A percentile compares a stretch with the other conserved stretches of the same genome.
Conservation (phyloP, 2,113 vertebrate genomes). For the Callipepla californica region DNA sequence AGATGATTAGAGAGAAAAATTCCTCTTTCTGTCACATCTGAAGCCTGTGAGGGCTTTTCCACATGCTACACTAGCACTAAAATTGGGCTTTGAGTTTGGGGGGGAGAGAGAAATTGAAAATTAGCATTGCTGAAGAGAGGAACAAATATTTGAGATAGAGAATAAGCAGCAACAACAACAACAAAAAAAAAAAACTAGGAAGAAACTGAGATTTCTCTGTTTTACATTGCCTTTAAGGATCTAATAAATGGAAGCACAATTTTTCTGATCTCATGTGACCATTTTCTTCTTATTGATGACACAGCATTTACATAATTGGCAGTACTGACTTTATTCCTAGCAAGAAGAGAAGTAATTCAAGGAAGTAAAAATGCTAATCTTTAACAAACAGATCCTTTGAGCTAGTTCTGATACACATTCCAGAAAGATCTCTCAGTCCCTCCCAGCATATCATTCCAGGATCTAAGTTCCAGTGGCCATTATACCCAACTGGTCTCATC, state of each 20-base stretch:
- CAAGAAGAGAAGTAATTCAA: neutral
- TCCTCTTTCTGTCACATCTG: neutral
- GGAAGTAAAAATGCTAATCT: neutral
- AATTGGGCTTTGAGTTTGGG: neutral
- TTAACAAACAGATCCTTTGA: neutral
- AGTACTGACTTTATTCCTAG: neutral
- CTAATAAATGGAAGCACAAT: neutral
- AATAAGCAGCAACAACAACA: neutral
- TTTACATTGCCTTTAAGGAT: neutral
- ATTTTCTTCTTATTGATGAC: neutral
- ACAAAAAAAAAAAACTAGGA: neutral
- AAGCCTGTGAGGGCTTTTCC: neutral
- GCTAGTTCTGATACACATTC: rapidly evolving
- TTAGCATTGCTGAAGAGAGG: rapidly evolving
- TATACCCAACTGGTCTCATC: neutral
- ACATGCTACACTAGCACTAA: rapidly evolving
- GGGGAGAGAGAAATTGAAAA: neutral
- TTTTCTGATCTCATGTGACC: neutral
- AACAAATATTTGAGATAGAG: neutral
- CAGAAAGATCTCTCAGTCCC: neutral
- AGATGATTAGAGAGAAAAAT: neutral
- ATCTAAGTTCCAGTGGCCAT: neutral
- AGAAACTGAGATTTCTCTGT: neutral
- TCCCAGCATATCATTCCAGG: neutral
- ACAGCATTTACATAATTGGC: neutral